phyloP scores from a whole-genome alignment of 2,797 vertebrate species.

The Leuciscus waleckii region DNA sequence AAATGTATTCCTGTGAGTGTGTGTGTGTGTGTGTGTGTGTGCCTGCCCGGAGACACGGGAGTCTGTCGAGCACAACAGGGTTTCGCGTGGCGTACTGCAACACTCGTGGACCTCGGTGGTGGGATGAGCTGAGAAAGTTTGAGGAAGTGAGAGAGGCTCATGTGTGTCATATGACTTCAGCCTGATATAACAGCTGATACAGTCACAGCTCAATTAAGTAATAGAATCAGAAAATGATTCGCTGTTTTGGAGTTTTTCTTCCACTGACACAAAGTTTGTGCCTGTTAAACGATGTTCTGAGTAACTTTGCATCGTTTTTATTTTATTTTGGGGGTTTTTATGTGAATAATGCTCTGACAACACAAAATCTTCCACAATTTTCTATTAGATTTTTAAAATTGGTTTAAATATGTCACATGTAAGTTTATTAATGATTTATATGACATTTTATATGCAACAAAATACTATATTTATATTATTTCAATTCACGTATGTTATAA shows the following conservation, averaged over 20 bases:
- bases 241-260: neutral
- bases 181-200: slow-evolving; percentile 44
- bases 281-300: neutral
- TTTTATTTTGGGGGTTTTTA: no score
- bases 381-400: accelerated
- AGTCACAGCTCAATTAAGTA: neutral
- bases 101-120: slow-evolving; percentile 20
- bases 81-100: neutral
- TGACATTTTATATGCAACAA: neutral
- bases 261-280: no score
- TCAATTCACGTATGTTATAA: neutral
- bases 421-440: neutral
- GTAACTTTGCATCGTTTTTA: neutral
- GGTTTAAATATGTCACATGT: neutral
- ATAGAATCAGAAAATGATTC: neutral
- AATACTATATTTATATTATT: neutral
- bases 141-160: slow-evolving; percentile 24
- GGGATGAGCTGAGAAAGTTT: slow-evolving; percentile 38
- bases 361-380: neutral
- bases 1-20: neutral
- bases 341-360: neutral
- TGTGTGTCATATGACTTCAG: slow-evolving; percentile 73
- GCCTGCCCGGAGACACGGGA: neutral
- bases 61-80: slow-evolving; percentile 33
- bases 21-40: no score